A percentile compares a stretch with the other conserved stretches of the same genome.
Evolutionary conservation across 35 echinoderm and acorn worm genomes (phyloP).

Genomic region (Amphiura filiformis): DNA sequence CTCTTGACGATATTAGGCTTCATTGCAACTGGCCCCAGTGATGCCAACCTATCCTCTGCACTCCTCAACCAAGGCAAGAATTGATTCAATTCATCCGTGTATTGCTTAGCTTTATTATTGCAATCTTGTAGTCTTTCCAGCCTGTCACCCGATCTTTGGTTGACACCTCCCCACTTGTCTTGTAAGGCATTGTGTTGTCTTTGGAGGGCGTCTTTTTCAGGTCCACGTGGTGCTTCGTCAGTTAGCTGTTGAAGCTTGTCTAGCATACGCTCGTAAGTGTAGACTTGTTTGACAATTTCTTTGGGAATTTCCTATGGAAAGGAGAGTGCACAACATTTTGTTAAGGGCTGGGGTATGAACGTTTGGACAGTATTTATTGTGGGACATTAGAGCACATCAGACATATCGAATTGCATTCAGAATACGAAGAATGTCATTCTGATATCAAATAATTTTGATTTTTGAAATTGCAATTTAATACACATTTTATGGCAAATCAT

Average conservation of each 20-base stretch:
- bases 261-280: conserved; percentile 89
- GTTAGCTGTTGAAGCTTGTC: conserved; percentile 78
- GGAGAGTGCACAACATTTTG: not conserved
- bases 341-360: too few species aligned
- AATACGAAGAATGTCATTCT: too few species aligned
- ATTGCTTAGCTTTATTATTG: conserved; percentile 76
- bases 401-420: too few species aligned
- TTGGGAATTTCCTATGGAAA: conserved; percentile 87
- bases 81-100: conserved; percentile 90
- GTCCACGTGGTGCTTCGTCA: conserved; percentile 67
- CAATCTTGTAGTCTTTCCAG: conserved; percentile 65
- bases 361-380: too few species aligned
- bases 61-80: conserved; percentile 93
- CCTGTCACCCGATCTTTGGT: conserved; percentile 45
- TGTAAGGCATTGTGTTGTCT: conserved; percentile 68
- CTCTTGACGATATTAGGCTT: conserved; percentile 92
- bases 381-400: too few species aligned
- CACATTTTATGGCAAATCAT: too few species aligned
- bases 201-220: conserved; percentile 77
- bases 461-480: too few species aligned
- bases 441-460: too few species aligned
- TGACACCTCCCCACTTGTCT: conserved; percentile 68
- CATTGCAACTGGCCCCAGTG: conserved; percentile 74
- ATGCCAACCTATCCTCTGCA: conserved; percentile 77
- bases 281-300: conserved; percentile 94